Conservation (phyloP, 2,888 invertebrate genomes). For the Dynastes grantii region DNA sequence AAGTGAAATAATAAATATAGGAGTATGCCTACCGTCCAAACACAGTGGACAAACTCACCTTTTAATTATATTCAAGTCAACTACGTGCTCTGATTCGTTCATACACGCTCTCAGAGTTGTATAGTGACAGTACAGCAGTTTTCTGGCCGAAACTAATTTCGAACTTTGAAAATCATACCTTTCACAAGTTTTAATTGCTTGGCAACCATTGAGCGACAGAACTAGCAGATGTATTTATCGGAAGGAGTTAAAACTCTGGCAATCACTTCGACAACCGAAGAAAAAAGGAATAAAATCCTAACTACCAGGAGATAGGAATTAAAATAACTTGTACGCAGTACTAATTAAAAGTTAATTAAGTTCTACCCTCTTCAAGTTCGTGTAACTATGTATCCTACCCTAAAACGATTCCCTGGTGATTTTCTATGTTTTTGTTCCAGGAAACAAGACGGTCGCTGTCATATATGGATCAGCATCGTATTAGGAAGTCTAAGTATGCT, state of each 20-base stretch:
- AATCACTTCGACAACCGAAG: neutral
- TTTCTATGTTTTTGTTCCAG: constrained; percentile 63
- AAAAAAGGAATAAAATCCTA: neutral
- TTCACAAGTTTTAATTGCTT: constrained; percentile 37
- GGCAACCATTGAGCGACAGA: neutral
- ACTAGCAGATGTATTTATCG: neutral
- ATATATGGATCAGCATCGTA: constrained; percentile 80
- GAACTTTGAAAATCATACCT: constrained; percentile 40
- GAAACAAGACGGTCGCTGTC: constrained; percentile 66
- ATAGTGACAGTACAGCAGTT: constrained; percentile 26
- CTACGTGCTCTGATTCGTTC: neutral
- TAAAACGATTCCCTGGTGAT: too few relatives aligned
- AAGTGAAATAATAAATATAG: neutral
- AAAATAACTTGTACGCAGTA: constrained; percentile 11
- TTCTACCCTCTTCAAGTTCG: neutral
- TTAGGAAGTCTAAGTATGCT: constrained; percentile 86
- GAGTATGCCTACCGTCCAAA: neutral
- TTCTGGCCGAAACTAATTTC: constrained; percentile 32
- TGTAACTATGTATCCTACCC: too few relatives aligned
- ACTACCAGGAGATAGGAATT: neutral
- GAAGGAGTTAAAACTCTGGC: neutral
- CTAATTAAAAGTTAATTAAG: neutral
- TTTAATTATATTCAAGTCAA: constrained; percentile 26
- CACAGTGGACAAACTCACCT: neutral
- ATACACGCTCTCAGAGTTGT: neutral